Percentiles rank a stretch among this genome's conserved stretches.
Evolutionary conservation across 2,797 vertebrate genomes (phyloP).

Genomic region (Lepidocolaptes lacrymiger): DNA sequence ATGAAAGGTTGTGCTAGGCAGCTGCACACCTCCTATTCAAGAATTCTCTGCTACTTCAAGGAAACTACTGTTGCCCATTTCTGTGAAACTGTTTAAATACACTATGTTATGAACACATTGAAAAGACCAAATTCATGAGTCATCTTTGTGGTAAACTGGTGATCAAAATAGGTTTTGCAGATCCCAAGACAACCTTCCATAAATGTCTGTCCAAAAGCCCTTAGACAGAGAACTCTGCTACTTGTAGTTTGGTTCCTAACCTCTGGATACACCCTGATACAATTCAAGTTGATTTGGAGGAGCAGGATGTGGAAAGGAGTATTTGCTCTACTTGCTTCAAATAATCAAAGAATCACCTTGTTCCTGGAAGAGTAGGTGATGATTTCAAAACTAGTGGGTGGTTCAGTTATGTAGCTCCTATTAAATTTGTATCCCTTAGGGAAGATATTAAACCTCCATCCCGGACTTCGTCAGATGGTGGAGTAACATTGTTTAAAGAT

Average conservation of each 20-base stretch:
- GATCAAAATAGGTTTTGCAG: neutral
- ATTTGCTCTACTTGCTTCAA: neutral
- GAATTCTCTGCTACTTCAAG: neutral
- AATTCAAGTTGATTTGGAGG: neutral
- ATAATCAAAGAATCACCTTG: neutral
- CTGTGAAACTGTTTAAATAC: neutral
- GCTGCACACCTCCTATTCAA: neutral
- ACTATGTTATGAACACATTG: neutral
- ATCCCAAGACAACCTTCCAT: neutral
- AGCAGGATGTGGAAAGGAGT: neutral
- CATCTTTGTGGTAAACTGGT: neutral
- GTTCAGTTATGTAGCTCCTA: neutral
- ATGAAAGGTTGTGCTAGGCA: neutral
- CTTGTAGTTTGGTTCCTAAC: neutral
- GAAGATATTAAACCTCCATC: neutral
- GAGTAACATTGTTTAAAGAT: neutral
- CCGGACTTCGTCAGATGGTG: neutral
- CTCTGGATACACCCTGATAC: neutral
- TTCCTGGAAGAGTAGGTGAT: neutral
- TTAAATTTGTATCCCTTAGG: neutral
- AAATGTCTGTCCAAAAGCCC: neutral
- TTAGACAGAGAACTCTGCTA: neutral
- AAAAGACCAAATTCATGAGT: neutral
- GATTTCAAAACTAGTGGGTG: neutral
- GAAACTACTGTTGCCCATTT: neutral